Base-by-base conservation (phyloP, 2,113 vertebrate species). In the Hippocampus mohnikei region DNA sequence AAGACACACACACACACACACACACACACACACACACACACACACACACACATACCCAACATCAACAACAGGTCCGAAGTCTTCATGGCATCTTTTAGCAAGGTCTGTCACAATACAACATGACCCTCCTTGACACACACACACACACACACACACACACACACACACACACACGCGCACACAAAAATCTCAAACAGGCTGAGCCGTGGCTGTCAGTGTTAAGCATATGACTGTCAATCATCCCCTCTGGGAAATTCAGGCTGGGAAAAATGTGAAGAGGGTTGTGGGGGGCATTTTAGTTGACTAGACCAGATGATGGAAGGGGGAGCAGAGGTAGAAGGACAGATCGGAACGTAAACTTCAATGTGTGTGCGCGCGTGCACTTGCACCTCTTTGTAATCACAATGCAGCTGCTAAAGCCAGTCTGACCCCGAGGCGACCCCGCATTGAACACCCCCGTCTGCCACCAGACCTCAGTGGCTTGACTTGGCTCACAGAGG, bases 151-250 rank as follows among this genome's bases (percentile, higher is more conserved):
- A 55, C 41, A 44, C 23, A 67, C 72, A 70, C 62, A 71, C 70
- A 50, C 63, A 42, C 33, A 46, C 33, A 68, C 72, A 69, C 64
- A 72, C 29, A 76, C 71, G 77, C 66, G 69, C 81, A 61, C 27
- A 70, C 70, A 66, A 75, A 80, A 77, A 83, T 65, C 79, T 61
- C 75, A 72, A 58, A 78, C 76, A 80, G 71, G 68, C 76, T 70
- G 79, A 82, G 82, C 81, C 50, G 75, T 65, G 69, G 81, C 85
- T 83, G 85, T 85, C 87, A 87, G 71, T 67, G 72, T 83, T 88
- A 73, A 83, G 67, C 77, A 73, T 86, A 69, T 79, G 81, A 85
- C 83, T 88, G 90, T 87, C 90, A 91, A 86, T 91, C 88, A 91
- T 80, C 66, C 73, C 74, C 78, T 75, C 71, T 82, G 82, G 77